Evolutionary conservation across 2,113 vertebrate species (phyloP).

Genomic region (Tympanuchus pallidicinctus): DNA sequence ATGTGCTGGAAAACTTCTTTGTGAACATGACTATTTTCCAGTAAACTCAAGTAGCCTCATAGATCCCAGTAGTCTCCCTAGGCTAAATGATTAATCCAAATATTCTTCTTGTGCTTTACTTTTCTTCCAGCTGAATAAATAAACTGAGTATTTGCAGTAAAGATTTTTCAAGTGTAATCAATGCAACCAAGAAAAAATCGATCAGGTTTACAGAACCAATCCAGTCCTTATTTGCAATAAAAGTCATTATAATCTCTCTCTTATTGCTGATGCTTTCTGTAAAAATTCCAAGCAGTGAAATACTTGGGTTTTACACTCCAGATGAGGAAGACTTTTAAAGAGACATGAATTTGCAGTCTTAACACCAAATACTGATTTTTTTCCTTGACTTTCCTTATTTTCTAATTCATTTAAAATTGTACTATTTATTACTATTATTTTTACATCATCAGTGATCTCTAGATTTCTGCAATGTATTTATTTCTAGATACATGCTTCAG

Average conservation of each 20-base stretch:
- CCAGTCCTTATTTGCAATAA: neutral
- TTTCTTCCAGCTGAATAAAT: neutral
- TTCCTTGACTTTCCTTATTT: neutral
- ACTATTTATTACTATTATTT: neutral
- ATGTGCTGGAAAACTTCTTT: neutral
- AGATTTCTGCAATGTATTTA: neutral
- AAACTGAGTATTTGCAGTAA: neutral
- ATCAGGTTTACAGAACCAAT: constrained; percentile 23
- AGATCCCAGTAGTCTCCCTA: neutral
- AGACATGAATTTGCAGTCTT: neutral
- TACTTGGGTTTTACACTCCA: fast-evolving
- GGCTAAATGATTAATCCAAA: neutral
- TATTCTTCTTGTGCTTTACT: neutral
- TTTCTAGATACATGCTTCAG: neutral
- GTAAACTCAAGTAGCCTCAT: neutral
- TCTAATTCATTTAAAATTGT: neutral
- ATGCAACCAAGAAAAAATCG: neutral
- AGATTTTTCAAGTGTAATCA: constrained; percentile 47
- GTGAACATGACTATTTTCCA: neutral
- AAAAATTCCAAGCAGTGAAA: neutral
- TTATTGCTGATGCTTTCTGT: neutral
- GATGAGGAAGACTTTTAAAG: neutral
- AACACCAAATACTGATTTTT: neutral
- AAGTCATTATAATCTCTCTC: neutral
- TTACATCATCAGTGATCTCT: neutral